Evolutionary conservation across 1,140 invertebrate genomes (phyloP).

Genomic region (Himalopsyche phryganea): DNA sequence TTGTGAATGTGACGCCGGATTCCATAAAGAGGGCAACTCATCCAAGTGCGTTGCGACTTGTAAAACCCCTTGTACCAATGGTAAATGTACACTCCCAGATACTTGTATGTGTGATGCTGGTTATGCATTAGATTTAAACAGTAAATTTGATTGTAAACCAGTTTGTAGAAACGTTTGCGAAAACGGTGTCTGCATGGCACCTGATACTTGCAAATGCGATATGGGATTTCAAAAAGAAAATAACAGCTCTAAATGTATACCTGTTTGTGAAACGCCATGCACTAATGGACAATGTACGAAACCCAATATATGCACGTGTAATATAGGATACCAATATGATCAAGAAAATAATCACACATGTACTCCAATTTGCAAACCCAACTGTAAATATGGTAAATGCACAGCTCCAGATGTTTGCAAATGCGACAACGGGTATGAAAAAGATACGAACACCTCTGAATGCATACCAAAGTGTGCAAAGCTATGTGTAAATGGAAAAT

Average conservation of each 20-base stretch:
- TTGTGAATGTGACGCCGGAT: conserved; percentile 40
- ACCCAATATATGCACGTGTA: conserved; percentile 45
- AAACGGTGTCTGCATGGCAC: conserved; percentile 49
- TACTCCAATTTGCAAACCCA: conserved; percentile 41
- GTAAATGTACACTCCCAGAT: conserved; percentile 44
- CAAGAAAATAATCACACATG: conserved; percentile 35
- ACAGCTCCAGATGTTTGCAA: conserved; percentile 40
- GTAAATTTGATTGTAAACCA: conserved; percentile 40
- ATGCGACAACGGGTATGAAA: conserved; percentile 4
- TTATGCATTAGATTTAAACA: conserved; percentile 37
- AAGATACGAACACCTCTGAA: neutral
- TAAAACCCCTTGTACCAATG: conserved; percentile 44
- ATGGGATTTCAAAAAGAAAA: conserved; percentile 1
- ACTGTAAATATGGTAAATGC: conserved; percentile 48
- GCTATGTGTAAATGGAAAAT: neutral
- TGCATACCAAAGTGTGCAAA: neutral
- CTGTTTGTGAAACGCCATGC: conserved; percentile 46
- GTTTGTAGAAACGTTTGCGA: conserved; percentile 43
- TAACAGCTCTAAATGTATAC: conserved; percentile 36
- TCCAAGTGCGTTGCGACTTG: conserved; percentile 47
- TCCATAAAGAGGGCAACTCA: conserved; percentile 46
- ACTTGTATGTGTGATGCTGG: conserved; percentile 42
- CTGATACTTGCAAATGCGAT: conserved; percentile 48
- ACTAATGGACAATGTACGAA: conserved; percentile 47
- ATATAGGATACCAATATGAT: neutral